Conservation (phyloP, 2,888 invertebrate genomes). For the Phoenoteleia sp. region DNA sequence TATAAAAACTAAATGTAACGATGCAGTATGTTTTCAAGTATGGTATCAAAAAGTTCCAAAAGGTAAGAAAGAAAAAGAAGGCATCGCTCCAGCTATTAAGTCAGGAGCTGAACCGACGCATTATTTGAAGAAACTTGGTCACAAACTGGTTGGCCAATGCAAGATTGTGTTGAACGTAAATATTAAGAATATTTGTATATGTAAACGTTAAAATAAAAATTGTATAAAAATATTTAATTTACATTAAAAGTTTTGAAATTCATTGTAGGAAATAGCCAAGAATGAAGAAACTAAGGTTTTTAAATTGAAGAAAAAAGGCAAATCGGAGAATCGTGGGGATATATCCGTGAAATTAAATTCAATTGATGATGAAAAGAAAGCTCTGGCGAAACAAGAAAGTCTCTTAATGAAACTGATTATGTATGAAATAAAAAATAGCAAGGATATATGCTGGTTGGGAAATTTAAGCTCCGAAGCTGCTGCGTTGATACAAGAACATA, state of each 20-base stretch:
- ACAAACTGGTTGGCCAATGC: constrained; percentile 34
- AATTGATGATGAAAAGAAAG: background rate
- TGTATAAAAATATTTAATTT: too few species aligned
- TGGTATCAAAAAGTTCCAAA: constrained; percentile 23
- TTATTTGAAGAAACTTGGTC: constrained; percentile 17
- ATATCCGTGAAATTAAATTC: background rate
- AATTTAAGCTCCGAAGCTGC: constrained; percentile 1
- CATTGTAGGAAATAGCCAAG: background rate
- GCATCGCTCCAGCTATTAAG: background rate
- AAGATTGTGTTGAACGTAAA: constrained; percentile 32
- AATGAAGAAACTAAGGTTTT: background rate
- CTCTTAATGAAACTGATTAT: background rate
- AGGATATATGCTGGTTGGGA: constrained; percentile 1
- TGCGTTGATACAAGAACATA: background rate
- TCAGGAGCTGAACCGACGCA: background rate
- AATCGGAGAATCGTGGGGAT: background rate
- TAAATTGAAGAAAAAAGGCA: background rate
- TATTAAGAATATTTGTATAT: background rate
- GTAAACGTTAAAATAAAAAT: background rate
- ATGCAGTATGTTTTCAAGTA: constrained; percentile 23
- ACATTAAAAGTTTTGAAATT: too few species aligned
- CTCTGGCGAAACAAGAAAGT: background rate
- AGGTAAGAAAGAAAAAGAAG: background rate
- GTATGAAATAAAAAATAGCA: background rate
- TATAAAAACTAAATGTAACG: background rate